Evolutionary conservation across 2,888 invertebrate genomes (phyloP).

Genomic region (Melanostoma mellinum): DNA sequence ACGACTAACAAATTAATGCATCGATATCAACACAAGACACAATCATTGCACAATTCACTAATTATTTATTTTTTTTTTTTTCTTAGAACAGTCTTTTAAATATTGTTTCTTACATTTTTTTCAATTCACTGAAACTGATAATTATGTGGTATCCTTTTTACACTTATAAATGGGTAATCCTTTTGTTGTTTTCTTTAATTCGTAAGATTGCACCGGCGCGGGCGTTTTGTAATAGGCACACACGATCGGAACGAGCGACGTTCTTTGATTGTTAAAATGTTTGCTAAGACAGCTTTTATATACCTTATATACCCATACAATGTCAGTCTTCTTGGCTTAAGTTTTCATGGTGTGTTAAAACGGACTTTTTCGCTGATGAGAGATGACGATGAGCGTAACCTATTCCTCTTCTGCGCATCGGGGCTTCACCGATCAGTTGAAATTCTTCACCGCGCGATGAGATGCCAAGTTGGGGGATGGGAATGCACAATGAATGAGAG

Average conservation of each 20-base stretch:
- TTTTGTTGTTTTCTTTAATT: conserved; percentile 29
- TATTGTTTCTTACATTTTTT: conserved; percentile 54
- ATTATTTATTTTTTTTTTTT: background rate
- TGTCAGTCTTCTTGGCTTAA: conserved; percentile 42
- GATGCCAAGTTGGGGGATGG: conserved; percentile 57
- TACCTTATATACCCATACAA: conserved; percentile 65
- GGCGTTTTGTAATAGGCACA: conserved; percentile 59
- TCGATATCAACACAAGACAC: conserved; percentile 10
- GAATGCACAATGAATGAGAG: conserved; percentile 31
- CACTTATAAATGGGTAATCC: conserved; percentile 34
- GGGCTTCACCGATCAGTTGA: conserved; percentile 32
- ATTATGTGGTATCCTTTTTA: conserved; percentile 40
- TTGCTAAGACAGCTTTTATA: conserved; percentile 66
- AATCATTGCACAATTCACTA: conserved; percentile 42
- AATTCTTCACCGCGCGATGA: conserved; percentile 48
- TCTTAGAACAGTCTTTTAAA: conserved; percentile 23
- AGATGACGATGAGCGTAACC: conserved; percentile 67
- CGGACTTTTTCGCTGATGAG: conserved; percentile 66
- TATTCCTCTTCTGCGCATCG: conserved; percentile 65
- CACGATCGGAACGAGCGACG: conserved; percentile 71
- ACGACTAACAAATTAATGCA: background rate
- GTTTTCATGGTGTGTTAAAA: conserved; percentile 64
- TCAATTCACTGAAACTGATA: conserved; percentile 40
- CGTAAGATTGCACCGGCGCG: conserved; percentile 56
- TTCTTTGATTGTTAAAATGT: conserved; percentile 70